phyloP scores from a whole-genome alignment of 2,888 invertebrate genomes.

The Phalera bucephala region DNA sequence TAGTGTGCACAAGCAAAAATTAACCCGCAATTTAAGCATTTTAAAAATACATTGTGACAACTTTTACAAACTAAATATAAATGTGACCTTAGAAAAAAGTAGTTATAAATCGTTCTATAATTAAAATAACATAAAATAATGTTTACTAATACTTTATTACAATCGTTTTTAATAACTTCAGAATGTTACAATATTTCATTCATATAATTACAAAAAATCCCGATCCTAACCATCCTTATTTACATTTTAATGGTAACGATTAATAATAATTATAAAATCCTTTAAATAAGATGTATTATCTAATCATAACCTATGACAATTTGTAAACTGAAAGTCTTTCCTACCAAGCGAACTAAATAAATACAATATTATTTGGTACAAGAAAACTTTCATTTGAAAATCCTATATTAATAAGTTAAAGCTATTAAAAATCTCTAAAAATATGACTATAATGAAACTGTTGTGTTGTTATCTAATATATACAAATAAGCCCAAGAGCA shows the following conservation, averaged over 20 bases:
- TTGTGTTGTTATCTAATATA: conserved; percentile 43
- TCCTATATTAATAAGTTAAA: conserved; percentile 67
- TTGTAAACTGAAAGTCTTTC: conserved; percentile 69
- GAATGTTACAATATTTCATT: conserved; percentile 58
- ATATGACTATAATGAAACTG: conserved; percentile 74
- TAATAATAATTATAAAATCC: conserved; percentile 51
- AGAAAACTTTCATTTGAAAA: conserved; percentile 60
- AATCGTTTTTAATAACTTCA: conserved; percentile 42
- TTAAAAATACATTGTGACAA: conserved; percentile 16
- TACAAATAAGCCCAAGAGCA: conserved; percentile 28
- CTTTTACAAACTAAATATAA: background rate
- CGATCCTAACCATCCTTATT: conserved; percentile 51
- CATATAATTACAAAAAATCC: conserved; percentile 48
- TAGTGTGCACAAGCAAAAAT: background rate
- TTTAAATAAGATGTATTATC: conserved; percentile 64
- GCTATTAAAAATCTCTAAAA: conserved; percentile 68
- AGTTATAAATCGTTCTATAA: conserved; percentile 10
- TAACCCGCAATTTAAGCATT: background rate
- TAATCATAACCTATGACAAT: conserved; percentile 67
- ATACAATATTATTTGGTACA: conserved; percentile 81
- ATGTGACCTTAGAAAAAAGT: background rate
- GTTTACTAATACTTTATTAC: conserved; percentile 73
- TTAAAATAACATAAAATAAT: conserved; percentile 38
- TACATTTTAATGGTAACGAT: conserved; percentile 73
- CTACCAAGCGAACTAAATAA: conserved; percentile 74